A percentile compares a stretch with the other conserved stretches of the same genome.
phyloP scores from a whole-genome alignment of 2,888 invertebrate genomes.

The Tanytarsus gracilentus region DNA sequence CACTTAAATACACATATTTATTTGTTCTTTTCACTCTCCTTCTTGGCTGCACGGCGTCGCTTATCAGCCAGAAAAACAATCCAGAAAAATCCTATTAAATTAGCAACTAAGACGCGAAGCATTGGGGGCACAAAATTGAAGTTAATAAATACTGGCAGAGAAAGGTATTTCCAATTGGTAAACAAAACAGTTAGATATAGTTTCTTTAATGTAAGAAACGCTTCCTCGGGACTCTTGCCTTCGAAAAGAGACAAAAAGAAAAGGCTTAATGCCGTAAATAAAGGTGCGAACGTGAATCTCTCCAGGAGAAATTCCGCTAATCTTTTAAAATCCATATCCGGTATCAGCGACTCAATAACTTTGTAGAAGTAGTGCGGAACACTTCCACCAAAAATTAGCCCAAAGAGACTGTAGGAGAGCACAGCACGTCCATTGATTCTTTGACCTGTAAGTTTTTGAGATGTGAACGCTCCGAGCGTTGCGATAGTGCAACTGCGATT shows the following conservation, averaged over 20 bases:
- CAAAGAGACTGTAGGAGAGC: conserved; percentile 65
- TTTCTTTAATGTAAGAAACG: conserved; percentile 53
- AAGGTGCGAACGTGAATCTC: conserved; percentile 58
- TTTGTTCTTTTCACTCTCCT: conserved; percentile 7
- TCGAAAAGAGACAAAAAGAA: conserved; percentile 67
- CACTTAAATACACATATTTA: conserved; percentile 8
- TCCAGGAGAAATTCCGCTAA: conserved; percentile 58
- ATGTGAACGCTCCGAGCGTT: conserved; percentile 60
- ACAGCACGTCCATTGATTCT: conserved; percentile 56
- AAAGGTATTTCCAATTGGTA: conserved; percentile 70
- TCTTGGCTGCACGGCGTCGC: conserved; percentile 45
- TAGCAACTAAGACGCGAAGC: conserved; percentile 64
- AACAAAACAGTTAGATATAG: conserved; percentile 57
- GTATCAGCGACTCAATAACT: conserved; percentile 52
- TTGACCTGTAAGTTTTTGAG: conserved; percentile 57
- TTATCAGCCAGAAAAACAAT: conserved; percentile 63
- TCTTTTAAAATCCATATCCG: conserved; percentile 49
- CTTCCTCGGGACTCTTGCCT: conserved; percentile 59
- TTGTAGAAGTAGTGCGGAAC: conserved; percentile 71
- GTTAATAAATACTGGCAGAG: conserved; percentile 64
- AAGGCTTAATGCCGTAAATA: conserved; percentile 63
- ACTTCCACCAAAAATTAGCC: conserved; percentile 69
- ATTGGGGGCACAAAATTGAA: conserved; percentile 67
- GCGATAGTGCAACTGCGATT: conserved; percentile 57
- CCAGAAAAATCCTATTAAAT: conserved; percentile 72